Evolutionary conservation across 2,888 invertebrate genomes (phyloP).

Genomic region (Sinotaia quadrata): DNA sequence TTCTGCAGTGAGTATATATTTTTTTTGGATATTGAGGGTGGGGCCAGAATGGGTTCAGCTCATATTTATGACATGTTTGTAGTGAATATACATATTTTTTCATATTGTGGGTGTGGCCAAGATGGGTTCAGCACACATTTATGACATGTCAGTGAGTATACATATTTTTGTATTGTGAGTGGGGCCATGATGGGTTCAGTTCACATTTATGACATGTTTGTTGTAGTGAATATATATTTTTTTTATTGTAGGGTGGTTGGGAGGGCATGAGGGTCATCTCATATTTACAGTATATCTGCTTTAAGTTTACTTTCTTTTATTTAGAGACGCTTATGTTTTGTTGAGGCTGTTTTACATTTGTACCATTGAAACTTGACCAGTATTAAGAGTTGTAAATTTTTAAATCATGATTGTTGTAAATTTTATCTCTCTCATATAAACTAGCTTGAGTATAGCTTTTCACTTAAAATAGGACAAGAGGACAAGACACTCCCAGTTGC

Average conservation of each 20-base stretch:
- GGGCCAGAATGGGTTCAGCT: conserved; percentile 92
- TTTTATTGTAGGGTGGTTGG: conserved; percentile 79
- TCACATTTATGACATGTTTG: conserved; percentile 95
- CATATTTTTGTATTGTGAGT: conserved; percentile 75
- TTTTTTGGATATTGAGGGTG: conserved; percentile 77
- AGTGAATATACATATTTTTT: conserved; percentile 64
- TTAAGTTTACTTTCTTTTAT: conserved; percentile 45
- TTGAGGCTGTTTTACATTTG: too few species aligned
- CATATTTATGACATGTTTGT: conserved; percentile 96
- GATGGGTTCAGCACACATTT: conserved; percentile 96
- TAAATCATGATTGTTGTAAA: too few species aligned
- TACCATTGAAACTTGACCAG: too few species aligned
- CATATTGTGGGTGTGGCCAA: conserved; percentile 81
- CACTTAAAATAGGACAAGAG: too few species aligned
- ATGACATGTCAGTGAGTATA: conserved; percentile 84
- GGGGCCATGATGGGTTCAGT: conserved; percentile 92
- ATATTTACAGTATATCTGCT: conserved; percentile 96
- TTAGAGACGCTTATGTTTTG: too few species aligned
- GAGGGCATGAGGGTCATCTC: conserved; percentile 92
- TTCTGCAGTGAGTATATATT: conserved; percentile 75
- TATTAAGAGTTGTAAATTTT: too few species aligned
- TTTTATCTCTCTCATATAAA: too few species aligned
- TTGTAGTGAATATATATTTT: too few species aligned
- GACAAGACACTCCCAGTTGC: too few species aligned
- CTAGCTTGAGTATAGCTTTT: too few species aligned